These are phyloP conservation scores for Rhyacophila evoluta DNA, from an alignment of 2,888 invertebrate genomes.

Conservation along the genomic window DNA sequence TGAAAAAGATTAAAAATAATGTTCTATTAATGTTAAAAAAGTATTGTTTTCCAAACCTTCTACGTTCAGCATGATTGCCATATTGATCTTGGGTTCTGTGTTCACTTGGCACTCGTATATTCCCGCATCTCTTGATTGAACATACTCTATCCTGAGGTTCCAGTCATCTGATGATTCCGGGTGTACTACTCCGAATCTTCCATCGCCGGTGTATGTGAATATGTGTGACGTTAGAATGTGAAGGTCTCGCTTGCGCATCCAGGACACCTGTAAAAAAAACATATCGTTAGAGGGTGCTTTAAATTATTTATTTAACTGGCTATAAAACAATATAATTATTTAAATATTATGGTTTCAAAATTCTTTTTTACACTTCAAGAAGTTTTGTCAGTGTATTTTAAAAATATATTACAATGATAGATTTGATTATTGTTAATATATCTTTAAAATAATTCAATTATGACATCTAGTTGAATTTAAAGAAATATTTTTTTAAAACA, in stretches of 20 bases:
- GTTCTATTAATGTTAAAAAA: neutral
- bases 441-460: too few species aligned
- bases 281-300: too few species aligned
- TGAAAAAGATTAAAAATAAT: neutral
- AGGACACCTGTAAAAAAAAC: conserved; percentile 79
- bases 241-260: conserved; percentile 73
- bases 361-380: too few species aligned
- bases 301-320: too few species aligned
- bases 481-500: too few species aligned
- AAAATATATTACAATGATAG: too few species aligned
- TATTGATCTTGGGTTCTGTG: conserved; percentile 90
- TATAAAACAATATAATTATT: too few species aligned
- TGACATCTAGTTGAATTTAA: too few species aligned
- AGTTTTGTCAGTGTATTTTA: too few species aligned
- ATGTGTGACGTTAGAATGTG: conserved; percentile 88
- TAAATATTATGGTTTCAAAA: too few species aligned
- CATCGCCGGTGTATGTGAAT: conserved; percentile 90
- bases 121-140: conserved; percentile 85
- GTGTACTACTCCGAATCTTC: conserved; percentile 85
- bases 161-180: conserved; percentile 88
- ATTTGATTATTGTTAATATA: too few species aligned
- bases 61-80: conserved; percentile 82
- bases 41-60: conserved; percentile 75
- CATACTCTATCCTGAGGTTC: conserved; percentile 86
- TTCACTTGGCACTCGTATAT: conserved; percentile 92